These are phyloP conservation scores for Hylia prasina DNA, from an alignment of 2,113 vertebrate genomes.

Conservation along the genomic window DNA sequence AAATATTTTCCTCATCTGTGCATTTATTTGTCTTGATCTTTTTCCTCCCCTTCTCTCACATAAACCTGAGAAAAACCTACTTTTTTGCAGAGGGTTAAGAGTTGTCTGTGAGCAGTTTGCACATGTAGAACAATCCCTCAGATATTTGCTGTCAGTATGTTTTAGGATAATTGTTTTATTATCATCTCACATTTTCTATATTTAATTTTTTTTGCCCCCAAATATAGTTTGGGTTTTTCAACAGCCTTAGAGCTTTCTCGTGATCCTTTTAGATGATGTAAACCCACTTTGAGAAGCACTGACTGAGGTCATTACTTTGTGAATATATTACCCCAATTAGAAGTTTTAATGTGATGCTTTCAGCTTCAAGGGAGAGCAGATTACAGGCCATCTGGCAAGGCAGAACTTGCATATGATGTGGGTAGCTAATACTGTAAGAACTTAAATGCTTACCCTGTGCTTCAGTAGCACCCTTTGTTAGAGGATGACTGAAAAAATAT, in stretches of 20 bases:
- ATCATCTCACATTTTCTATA: not conserved
- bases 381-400: slow-evolving; percentile 50
- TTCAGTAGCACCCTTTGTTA: not conserved
- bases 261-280: not conserved
- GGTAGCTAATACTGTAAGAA: not conserved
- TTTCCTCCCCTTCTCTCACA: not conserved
- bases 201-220: not conserved
- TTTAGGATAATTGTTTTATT: not conserved
- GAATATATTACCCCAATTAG: slow-evolving; percentile 36
- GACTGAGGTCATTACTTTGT: slow-evolving; percentile 7
- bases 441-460: not conserved
- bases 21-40: not conserved
- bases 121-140: not conserved
- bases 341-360: slow-evolving; percentile 23
- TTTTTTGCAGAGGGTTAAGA: not conserved
- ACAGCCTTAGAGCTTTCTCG: not conserved
- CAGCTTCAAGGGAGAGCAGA: slow-evolving; percentile 44
- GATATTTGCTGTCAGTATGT: not conserved
- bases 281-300: not conserved
- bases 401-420: not conserved
- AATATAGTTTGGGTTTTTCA: not conserved
- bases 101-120: not conserved
- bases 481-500: not conserved
- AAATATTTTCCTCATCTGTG: not conserved
- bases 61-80: not conserved